Evolutionary conservation across 2,888 invertebrate species (phyloP).

Genomic region (Amblyjoppa proteus): DNA sequence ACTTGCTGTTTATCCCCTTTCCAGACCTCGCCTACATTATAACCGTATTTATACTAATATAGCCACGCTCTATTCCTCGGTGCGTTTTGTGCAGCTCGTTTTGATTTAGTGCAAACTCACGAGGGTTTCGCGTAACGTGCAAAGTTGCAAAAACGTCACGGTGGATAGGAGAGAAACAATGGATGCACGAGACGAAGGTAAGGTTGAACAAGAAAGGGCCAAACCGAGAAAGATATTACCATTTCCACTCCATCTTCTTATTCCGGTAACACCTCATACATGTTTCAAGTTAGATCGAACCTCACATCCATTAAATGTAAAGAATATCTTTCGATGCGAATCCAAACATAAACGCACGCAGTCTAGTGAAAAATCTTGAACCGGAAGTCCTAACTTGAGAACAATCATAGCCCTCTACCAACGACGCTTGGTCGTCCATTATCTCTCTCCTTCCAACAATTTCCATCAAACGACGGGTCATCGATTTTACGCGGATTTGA

Average conservation of each 20-base stretch:
- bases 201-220: conserved; percentile 53
- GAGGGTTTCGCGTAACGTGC: conserved; percentile 17
- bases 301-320: background rate
- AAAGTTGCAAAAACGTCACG: conserved; percentile 25
- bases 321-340: background rate
- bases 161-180: conserved; percentile 28
- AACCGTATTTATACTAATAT: conserved; percentile 84
- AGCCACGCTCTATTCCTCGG: conserved; percentile 70
- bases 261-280: background rate
- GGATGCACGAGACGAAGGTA: background rate
- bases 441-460: background rate
- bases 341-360: background rate
- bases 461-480: background rate
- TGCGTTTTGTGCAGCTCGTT: conserved; percentile 41
- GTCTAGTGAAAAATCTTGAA: background rate
- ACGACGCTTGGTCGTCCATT: conserved; percentile 12
- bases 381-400: conserved; percentile 1
- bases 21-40: conserved; percentile 80
- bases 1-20: conserved; percentile 83
- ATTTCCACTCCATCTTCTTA: background rate
- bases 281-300: background rate
- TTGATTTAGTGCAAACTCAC: conserved; percentile 75
- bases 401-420: conserved; percentile 5
- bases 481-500: conserved; percentile 37
- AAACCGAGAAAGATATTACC: conserved; percentile 1